phyloP scores from a whole-genome alignment of 2,797 vertebrate genomes.

The Mormyrops boulengeri region DNA sequence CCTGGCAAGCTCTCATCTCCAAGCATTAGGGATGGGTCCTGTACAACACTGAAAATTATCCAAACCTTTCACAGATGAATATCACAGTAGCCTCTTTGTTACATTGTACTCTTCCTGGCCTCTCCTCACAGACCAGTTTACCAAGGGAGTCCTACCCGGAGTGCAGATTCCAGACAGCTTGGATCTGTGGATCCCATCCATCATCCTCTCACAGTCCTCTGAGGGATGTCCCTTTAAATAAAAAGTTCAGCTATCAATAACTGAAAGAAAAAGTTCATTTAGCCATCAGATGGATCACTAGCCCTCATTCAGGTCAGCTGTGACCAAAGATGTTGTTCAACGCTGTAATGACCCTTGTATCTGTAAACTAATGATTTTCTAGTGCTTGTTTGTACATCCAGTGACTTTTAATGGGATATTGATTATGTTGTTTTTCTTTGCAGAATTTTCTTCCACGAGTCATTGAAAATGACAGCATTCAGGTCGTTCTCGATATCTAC shows the following conservation, averaged over 20 bases:
- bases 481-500: background rate
- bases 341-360: background rate
- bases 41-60: background rate
- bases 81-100: background rate
- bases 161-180: background rate
- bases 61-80: background rate
- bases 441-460: background rate
- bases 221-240: background rate
- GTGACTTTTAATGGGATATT: slow-evolving; percentile 5
- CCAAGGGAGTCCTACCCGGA: background rate
- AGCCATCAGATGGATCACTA: background rate
- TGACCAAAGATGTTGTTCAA: background rate
- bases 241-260: background rate
- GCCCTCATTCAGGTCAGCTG: background rate
- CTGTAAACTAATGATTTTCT: background rate
- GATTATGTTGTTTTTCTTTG: background rate
- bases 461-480: background rate
- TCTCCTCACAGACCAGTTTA: background rate
- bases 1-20: background rate
- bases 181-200: background rate
- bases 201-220: background rate
- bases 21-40: background rate
- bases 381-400: background rate
- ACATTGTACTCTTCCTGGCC: background rate
- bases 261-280: background rate